A percentile compares a stretch with the other conserved stretches of the same genome.
Evolutionary conservation across 2,113 vertebrate genomes (phyloP).

Genomic region (Malurus melanocephalus): DNA sequence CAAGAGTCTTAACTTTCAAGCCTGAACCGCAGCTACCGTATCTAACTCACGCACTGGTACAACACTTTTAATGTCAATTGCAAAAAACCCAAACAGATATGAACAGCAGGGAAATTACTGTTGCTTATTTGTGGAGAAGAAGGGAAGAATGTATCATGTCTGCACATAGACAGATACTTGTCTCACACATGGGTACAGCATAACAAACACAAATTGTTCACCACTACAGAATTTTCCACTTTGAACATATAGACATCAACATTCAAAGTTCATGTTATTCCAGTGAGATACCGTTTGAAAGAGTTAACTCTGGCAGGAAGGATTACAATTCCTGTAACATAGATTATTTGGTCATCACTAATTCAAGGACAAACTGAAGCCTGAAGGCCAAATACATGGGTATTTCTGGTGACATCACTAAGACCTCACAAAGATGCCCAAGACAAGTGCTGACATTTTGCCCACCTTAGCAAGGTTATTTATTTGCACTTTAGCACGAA

Average conservation of each 20-base stretch:
- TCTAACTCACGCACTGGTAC: neutral
- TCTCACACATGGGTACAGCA: neutral
- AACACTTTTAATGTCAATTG: neutral
- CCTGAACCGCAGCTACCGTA: neutral
- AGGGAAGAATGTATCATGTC: neutral
- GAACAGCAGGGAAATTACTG: neutral
- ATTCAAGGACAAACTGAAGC: neutral
- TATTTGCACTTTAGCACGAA: no score
- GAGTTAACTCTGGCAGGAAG: neutral
- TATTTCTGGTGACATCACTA: neutral
- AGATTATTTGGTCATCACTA: neutral
- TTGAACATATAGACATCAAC: neutral
- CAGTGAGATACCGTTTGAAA: neutral
- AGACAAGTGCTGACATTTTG: neutral
- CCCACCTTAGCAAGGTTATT: no score
- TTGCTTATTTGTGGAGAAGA: neutral
- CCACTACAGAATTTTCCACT: neutral
- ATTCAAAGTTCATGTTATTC: neutral
- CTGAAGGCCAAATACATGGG: neutral
- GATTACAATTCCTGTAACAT: neutral
- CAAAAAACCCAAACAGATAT: fast-evolving
- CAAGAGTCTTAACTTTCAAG: neutral
- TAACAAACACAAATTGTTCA: neutral
- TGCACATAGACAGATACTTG: neutral
- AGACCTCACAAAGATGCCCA: neutral